Base-by-base conservation (phyloP, 2,113 vertebrate species). In the Bubo scandiacus region DNA sequence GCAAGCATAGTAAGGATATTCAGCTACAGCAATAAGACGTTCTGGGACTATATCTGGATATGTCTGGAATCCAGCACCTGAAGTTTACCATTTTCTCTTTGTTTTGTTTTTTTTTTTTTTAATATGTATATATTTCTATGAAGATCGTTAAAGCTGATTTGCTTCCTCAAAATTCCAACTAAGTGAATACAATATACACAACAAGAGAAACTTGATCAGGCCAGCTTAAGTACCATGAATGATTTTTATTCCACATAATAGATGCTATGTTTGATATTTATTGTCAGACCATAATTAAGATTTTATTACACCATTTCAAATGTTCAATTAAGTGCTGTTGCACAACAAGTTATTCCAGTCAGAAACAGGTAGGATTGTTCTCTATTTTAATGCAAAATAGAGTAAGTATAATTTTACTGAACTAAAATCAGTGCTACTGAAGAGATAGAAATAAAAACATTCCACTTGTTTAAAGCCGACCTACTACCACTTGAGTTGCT, bases 251-350 rank as follows among this genome's bases (percentile, higher is more conserved):
- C 12, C 26, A 68, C 30, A 62, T 32, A 89, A 80, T 16, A 89
- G 65, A 87, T 65, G 77, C 22, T 54, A 49, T n/a, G 27, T 67
- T 92, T 84, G 57, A 65, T 85, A 91, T 40, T 47, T 90, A 90
- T 23, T 65, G 34, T 87, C 43, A 91, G 32, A 86, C 26, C 30
- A 36, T 36, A 75, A 78, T 79, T 66, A 93, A 68, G 63, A 85
- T 91, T 94, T 86, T 40, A 84, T 72, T 87, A 63, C 47, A 95
- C 36, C n/a, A 91, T 52, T 91, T 92, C 52, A 79, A 79, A 91
- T 81, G 26, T 61, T 86, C 72, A 63, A 26, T 15, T 87, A 82
- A 23, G 36, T 65, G 51, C 52, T 84, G 59, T 36, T 66, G 59
- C 34, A 66, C 12, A 91, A 61, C 29, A 73, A 83, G 55, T 81